Evolutionary conservation across 1,140 invertebrate genomes (phyloP), one percentile per base, ranked within the genome.

Genomic region (Pseudachorutes palmiensis): DNA sequence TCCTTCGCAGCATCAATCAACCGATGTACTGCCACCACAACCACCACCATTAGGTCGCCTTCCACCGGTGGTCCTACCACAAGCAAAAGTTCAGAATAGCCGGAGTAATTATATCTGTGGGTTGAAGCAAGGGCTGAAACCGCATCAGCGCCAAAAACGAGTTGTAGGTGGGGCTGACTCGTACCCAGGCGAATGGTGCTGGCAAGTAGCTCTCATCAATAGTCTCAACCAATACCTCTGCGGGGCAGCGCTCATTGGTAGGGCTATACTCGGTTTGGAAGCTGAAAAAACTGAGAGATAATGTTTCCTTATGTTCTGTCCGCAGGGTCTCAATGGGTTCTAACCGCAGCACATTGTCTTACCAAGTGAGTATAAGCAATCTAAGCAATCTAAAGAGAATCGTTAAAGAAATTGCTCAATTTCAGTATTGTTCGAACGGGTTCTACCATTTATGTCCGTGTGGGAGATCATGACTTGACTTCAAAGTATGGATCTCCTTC

Each of bases 321-420:
- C n/a, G n/a, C n/a, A n/a, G n/a, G n/a, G n/a, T n/a, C 33, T 41
- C 61, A 63, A 32, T 65, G 63, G 41, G 49, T 97, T 12, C 82
- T 97, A 1, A 96, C 92, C 1, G 94, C 94, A 0, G 94, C 94
- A 19, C 94, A 98, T 78, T 98, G 94, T 77, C 92, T 97, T 32
- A 93, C 91, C 62, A 94, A 92, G 92, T 94, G 81, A 84, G 84
- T 83, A 45, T 9, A 45, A 45, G 9, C 19, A 45, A 14, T 63
- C 14, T 63, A 3, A 33, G 19, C 5, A 51, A 19, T 24, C 48
- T 41, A 65, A 31, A 33, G 51, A 64, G 29, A 55, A 32, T 32
- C 30, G 16, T n/a, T 1, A 33, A 1, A 33, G n/a, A 31, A 1
- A 30, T 57, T 36, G 32, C 32, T 65, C 14, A n/a, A 2, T 32